Evolutionary conservation across 1,140 invertebrate species (phyloP), one percentile per base, ranked within the genome.

Genomic region (Drosophila ironensis): DNA sequence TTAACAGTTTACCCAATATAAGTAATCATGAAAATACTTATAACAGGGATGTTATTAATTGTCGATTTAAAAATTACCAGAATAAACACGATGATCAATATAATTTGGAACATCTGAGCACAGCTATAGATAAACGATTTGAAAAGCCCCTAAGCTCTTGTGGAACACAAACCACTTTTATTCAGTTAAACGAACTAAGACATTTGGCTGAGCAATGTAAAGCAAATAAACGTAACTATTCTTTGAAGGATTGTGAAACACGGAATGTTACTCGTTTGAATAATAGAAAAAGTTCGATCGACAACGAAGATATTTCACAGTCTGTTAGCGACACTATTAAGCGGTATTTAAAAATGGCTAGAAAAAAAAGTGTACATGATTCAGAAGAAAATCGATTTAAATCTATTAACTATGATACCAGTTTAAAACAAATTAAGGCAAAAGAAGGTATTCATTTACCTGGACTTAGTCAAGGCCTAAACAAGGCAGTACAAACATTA

Each of bases 271-370:
- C 38, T 1, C 22, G 20, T 9, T 22, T 20, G 5, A 41, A 80
- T 9, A 89, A 90, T 4, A 89, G 93, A 1, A 92, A 94, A 41
- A 94, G 94, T 59, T 95, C 94, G 64, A 93, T 95, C 0, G 95
- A 95, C 69, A 94, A 96, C 77, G 95, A 96, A 66, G 95, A 96
- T 75, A 93, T 96, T 0, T 96, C 95, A 0, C 95, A 95, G 24
- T 96, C 95, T 0, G 95, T 97, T 2, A 95, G 95, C 75, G 95
- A 97, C 69, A 96, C 95, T 0, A 96, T 97, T 19, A 96, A 96
- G 78, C 91, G 95, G 1, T 96, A 96, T 73, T 90, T 97, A 1
- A 91, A 94, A 53, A 96, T 96, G 95, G 95, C 95, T 0, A 91
- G 96, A 4, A 97, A 96, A 75, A 96, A 96, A 70, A 96, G 95